A percentile compares a stretch with the other conserved stretches of the same genome.
phyloP scores from a whole-genome alignment of 2,797 vertebrate species.

The Gambusia yucatana region DNA sequence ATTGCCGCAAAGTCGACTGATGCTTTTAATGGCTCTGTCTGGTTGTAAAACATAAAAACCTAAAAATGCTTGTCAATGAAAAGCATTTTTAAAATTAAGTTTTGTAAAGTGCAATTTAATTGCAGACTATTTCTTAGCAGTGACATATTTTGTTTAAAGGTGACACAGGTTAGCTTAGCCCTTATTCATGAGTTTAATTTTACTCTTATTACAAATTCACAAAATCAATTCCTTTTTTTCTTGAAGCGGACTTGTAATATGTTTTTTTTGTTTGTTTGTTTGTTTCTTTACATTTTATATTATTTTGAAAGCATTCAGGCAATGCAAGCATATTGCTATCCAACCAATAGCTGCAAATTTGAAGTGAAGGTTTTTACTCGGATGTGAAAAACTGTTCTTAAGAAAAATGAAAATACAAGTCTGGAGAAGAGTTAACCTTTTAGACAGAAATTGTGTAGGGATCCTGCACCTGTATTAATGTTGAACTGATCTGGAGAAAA shows the following conservation, averaged over 20 bases:
- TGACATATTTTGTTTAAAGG: not conserved
- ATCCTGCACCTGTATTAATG: constrained; percentile 9
- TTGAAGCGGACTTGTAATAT: not conserved
- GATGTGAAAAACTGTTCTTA: not conserved
- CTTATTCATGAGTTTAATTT: not conserved
- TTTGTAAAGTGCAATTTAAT: not conserved
- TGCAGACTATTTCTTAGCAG: not conserved
- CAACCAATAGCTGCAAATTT: not conserved
- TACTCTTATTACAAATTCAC: not conserved
- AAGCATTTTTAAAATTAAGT: not conserved
- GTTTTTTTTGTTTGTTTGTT: no score
- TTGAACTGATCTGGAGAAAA: constrained; percentile 25
- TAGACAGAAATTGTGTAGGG: not conserved
- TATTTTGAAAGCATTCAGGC: not conserved
- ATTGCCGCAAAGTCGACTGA: not conserved
- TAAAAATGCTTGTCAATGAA: not conserved
- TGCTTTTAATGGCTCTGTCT: not conserved
- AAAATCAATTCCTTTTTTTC: not conserved
- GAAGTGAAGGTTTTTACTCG: not conserved
- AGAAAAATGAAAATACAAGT: not conserved
- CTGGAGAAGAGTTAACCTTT: not conserved
- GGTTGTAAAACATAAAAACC: not conserved
- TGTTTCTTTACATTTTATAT: not conserved
- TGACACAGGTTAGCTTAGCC: not conserved
- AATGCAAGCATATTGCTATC: not conserved